phyloP scores from a whole-genome alignment of 2,888 invertebrate genomes.

The Pomacea canaliculata region DNA sequence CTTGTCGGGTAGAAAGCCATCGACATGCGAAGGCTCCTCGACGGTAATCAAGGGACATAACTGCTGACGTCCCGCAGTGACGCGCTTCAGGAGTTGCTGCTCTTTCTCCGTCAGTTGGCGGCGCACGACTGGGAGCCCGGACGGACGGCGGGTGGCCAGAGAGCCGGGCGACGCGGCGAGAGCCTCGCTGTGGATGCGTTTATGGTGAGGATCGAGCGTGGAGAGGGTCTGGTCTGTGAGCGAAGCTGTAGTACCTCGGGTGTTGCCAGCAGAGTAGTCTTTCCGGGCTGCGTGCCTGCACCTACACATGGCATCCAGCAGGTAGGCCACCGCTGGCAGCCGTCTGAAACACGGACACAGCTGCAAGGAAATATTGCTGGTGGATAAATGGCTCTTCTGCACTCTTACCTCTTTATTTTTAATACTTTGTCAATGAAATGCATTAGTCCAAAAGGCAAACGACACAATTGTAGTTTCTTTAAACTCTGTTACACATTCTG shows the following conservation, averaged over 20 bases:
- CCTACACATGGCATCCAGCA: slow-evolving; percentile 17
- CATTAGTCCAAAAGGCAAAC: too few relatives aligned
- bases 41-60: too few relatives aligned
- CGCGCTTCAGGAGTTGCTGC: slow-evolving; percentile 38
- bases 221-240: slow-evolving; percentile 32
- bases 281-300: slow-evolving; percentile 13
- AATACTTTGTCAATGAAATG: too few relatives aligned
- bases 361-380: slow-evolving; percentile 20
- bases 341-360: slow-evolving; percentile 28
- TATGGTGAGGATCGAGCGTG: slow-evolving; percentile 25
- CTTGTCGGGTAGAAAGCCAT: too few relatives aligned
- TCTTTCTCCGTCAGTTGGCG: slow-evolving; percentile 41
- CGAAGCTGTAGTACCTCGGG: slow-evolving; percentile 25
- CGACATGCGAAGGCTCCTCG: too few relatives aligned
- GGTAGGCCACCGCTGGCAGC: slow-evolving; percentile 26
- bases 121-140: slow-evolving; percentile 44
- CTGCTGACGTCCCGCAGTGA: neutral
- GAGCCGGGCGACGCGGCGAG: neutral
- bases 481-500: too few relatives aligned
- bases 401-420: too few relatives aligned
- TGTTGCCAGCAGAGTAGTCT: slow-evolving; percentile 7
- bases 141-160: slow-evolving; percentile 40
- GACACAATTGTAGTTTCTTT: too few relatives aligned
- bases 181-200: slow-evolving; percentile 4
- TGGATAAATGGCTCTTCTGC: too few relatives aligned